Evolutionary conservation across 1,140 invertebrate species (phyloP), one percentile per base, ranked within the genome.

Genomic region (Thalassaphorura encarpata): DNA sequence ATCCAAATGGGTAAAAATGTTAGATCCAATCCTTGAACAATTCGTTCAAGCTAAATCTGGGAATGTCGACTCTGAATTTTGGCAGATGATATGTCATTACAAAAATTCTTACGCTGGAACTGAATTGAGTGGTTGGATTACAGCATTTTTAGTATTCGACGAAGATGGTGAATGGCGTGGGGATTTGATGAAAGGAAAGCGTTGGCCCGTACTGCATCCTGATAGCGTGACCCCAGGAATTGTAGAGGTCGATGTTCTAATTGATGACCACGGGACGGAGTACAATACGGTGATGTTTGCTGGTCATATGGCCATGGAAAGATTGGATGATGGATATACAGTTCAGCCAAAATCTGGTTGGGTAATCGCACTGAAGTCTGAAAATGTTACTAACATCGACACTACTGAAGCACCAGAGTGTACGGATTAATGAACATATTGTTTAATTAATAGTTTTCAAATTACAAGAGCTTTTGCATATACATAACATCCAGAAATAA

Each of bases 111-210:
- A 23, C 29, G 50, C 45, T 4, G 1, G 24, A 1, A 1, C 29
- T 1, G 4, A 39, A 3, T 21, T 58, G 19, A 36, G 19, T 21
- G 56, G 56, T 21, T 59, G 56, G 56, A 59, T 59, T 18, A 59
- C 51, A 11, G 51, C 26, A 0, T 59, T 59, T 19, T 18, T 11
- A 2, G 24, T 21, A 28, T 54, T 59, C 18, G 15, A 42, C 13
- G 24, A 29, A 15, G 29, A 50, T 21, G 51, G 51, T 36, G 24
- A 47, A 27, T 47, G 48, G 55, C n/a, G 33, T 33, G 31, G 8
- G 33, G n/a, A 36, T 8, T 36, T 11, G 8, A 11, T 36, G 33
- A n/a, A 36, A 11, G 33, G 33, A n/a, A 8, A 36, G 33, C 8
- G 23, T 28, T 49, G 33, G 28, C 43, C 47, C 24, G 11, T 15